A percentile compares a stretch with the other conserved stretches of the same genome.
These are phyloP conservation scores for Prunella strophiata DNA, from an alignment of 2,797 vertebrate genomes.

Conservation along the genomic window DNA sequence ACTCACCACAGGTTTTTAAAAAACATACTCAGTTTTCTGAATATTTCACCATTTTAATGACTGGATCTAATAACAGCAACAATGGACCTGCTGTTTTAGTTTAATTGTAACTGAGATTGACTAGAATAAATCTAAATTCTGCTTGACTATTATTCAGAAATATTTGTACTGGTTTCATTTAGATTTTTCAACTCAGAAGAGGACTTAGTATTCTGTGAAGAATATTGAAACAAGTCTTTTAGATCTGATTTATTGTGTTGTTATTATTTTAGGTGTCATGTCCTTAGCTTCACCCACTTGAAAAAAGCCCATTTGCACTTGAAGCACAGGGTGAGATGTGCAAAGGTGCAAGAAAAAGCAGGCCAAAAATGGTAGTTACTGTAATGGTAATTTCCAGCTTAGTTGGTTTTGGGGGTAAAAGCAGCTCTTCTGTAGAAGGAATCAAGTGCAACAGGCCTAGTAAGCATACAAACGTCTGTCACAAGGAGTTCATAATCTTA, in stretches of 20 bases:
- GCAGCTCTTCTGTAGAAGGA: background rate
- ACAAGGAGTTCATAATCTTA: background rate
- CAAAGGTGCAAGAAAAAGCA: background rate
- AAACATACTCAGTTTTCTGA: background rate
- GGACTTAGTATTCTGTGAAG: background rate
- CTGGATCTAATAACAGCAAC: background rate
- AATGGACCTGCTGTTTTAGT: background rate
- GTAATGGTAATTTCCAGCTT: background rate
- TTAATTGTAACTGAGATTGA: background rate
- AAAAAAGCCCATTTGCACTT: background rate
- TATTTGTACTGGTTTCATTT: background rate
- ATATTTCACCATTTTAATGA: conserved; percentile 15
- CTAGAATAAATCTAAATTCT: background rate
- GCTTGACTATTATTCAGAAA: background rate
- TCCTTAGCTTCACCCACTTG: background rate
- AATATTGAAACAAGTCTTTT: background rate
- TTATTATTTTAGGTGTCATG: background rate
- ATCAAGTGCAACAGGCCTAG: background rate
- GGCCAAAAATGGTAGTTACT: background rate
- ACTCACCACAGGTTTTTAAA: background rate
- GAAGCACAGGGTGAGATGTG: background rate
- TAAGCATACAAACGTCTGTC: background rate
- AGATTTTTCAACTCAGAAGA: background rate
- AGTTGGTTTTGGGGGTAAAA: background rate
- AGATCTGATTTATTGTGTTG: background rate